Evolutionary conservation across 2,888 invertebrate species (phyloP), one percentile per base, ranked within the genome.

Genomic region (Diachrysia chrysitis): DNA sequence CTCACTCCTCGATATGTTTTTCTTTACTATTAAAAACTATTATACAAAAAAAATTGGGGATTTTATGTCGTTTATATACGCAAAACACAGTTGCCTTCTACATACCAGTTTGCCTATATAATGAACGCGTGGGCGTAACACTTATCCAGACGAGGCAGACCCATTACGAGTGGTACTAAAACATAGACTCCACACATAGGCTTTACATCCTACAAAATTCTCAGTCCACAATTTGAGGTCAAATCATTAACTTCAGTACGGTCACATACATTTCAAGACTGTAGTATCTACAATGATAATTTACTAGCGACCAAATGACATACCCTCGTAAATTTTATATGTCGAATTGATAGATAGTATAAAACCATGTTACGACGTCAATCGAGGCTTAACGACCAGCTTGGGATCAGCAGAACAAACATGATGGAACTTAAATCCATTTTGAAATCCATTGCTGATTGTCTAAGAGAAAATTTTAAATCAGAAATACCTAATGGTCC

Each of bases 281-380:
- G 19, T 58, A 63, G 61, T 66, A 46, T 32, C 48, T 19, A 21
- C 48, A 37, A 25, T 60, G 48, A 65, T 67, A 62, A 23, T 72
- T 61, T 67, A 61, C 46, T 51, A 64, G 58, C 48, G 68, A 61
- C 64, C 70, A 60, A 57, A 68, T 60, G 55, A 59, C 59, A 59
- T 57, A 35, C 58, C 58, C 48, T 70, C 81, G 66, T 79, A 75
- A 78, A 80, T 78, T 71, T 81, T 81, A 80, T 69, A 80, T 59
- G 69, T 71, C 72, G 16, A 71, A 67, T 80, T 79, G 79, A 79
- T 81, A 69, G 81, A 79, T 71, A 75, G 74, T 71, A 74, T 80
- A 68, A 79, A 80, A 80, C 65, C 73, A 63, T 78, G 75, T 79
- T 72, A 79, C 72, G 81, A 75, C 65, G 70, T 70, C 78, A 78